These are phyloP conservation scores for Isichthys henryi DNA, from an alignment of 2,113 vertebrate species.

Conservation along the genomic window DNA sequence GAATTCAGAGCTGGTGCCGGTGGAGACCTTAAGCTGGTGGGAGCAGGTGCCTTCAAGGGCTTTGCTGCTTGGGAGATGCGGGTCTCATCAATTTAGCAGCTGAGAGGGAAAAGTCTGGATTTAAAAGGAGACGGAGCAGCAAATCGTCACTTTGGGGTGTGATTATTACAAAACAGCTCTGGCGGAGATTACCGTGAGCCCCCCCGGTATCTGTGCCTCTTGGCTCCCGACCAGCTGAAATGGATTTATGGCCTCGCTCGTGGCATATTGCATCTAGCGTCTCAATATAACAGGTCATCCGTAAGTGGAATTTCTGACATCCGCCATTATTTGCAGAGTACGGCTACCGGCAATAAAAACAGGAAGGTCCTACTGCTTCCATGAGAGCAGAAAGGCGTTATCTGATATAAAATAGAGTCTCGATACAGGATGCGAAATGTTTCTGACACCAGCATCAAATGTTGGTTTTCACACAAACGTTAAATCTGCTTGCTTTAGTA, in stretches of 20 bases:
- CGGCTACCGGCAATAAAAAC: neutral
- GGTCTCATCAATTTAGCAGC: neutral
- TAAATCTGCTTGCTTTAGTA: neutral
- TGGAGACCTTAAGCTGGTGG: neutral
- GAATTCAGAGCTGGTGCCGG: neutral
- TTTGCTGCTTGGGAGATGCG: neutral
- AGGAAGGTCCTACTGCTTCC: neutral
- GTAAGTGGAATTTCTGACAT: neutral
- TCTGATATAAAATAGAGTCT: neutral
- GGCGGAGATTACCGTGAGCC: neutral
- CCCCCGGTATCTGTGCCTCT: neutral
- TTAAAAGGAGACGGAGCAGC: neutral
- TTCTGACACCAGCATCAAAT: neutral
- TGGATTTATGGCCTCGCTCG: neutral
- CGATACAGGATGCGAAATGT: neutral
- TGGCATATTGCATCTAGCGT: neutral
- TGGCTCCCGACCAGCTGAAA: neutral
- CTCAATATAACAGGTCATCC: neutral
- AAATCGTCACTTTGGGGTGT: slow-evolving; percentile 1
- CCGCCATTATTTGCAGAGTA: neutral
- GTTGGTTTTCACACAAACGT: neutral
- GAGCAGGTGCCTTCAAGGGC: neutral
- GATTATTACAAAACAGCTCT: neutral
- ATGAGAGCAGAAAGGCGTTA: neutral
- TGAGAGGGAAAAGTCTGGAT: neutral